Percentiles rank a stretch among this genome's conserved stretches.
Conservation (phyloP, 1,140 invertebrate genomes). For the Paralvinella palmiformis region DNA sequence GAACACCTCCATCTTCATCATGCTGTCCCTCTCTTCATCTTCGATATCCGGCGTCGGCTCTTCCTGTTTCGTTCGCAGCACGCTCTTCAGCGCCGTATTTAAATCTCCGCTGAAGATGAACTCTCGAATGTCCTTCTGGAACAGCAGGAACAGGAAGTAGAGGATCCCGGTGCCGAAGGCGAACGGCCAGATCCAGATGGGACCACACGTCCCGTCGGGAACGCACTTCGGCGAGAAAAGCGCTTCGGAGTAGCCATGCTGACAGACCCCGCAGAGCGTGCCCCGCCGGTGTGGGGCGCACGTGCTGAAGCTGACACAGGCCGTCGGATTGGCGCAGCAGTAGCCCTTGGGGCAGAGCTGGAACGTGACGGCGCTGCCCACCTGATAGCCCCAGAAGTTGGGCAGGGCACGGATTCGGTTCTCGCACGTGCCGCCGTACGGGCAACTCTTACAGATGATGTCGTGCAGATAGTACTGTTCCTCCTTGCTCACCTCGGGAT, state of each 20-base stretch:
- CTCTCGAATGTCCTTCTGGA: constrained; percentile 10
- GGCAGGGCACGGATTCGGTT: constrained; percentile 14
- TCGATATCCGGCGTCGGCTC: no score
- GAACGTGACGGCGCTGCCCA: constrained; percentile 1
- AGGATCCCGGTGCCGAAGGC: neutral
- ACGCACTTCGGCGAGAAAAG: constrained; percentile 10
- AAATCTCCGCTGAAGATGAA: constrained; percentile 5
- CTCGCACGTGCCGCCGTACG: constrained; percentile 13
- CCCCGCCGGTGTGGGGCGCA: constrained; percentile 12
- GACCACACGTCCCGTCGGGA: constrained; percentile 1
- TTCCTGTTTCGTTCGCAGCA: neutral
- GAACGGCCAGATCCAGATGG: constrained; percentile 9
- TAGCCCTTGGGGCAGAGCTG: constrained; percentile 14
- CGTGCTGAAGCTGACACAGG: neutral
- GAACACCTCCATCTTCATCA: no score
- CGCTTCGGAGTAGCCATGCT: constrained; percentile 7
- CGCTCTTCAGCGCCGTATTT: neutral
- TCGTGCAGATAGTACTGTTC: constrained; percentile 2
- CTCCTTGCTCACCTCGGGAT: neutral
- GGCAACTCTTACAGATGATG: constrained; percentile 12
- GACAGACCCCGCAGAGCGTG: constrained; percentile 9
- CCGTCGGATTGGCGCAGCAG: constrained; percentile 2
- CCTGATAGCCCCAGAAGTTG: constrained; percentile 18
- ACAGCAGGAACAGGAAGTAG: constrained; percentile 14
- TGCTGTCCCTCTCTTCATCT: no score